phyloP scores from a whole-genome alignment of 2,888 invertebrate genomes.

The Lasioglossum oenotherae region DNA sequence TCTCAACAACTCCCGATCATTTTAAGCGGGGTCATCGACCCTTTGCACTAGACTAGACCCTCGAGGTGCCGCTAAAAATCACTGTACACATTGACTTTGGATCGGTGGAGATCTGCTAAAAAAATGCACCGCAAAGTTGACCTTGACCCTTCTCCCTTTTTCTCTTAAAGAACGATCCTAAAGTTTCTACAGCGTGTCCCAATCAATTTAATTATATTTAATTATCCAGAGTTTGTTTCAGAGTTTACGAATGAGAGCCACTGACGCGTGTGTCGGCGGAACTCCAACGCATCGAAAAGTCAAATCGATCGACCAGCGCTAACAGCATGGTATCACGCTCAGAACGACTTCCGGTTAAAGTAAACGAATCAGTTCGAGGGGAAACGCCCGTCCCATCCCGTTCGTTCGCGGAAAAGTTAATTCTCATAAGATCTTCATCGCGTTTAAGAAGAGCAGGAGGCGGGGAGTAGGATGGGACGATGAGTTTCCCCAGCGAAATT shows the following conservation, averaged over 20 bases:
- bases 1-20: background rate
- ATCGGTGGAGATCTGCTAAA: too few relatives aligned
- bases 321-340: background rate
- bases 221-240: background rate
- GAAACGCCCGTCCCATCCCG: background rate
- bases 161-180: too few relatives aligned
- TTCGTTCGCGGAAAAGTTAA: slow-evolving; percentile 5
- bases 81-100: background rate
- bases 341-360: background rate
- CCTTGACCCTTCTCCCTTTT: too few relatives aligned
- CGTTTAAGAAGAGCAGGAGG: background rate
- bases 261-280: background rate
- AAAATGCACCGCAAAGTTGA: too few relatives aligned
- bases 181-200: background rate
- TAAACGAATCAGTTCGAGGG: background rate
- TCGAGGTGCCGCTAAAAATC: too few relatives aligned
- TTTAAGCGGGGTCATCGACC: background rate
- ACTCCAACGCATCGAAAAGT: background rate
- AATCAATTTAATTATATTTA: background rate
- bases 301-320: background rate
- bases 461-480: background rate
- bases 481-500: slow-evolving; percentile 6
- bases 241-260: background rate
- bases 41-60: too few relatives aligned
- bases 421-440: slow-evolving; percentile 16